Evolutionary conservation across 1,140 invertebrate genomes (phyloP), one percentile per base, ranked within the genome.

Genomic region (Drosophila cardini): DNA sequence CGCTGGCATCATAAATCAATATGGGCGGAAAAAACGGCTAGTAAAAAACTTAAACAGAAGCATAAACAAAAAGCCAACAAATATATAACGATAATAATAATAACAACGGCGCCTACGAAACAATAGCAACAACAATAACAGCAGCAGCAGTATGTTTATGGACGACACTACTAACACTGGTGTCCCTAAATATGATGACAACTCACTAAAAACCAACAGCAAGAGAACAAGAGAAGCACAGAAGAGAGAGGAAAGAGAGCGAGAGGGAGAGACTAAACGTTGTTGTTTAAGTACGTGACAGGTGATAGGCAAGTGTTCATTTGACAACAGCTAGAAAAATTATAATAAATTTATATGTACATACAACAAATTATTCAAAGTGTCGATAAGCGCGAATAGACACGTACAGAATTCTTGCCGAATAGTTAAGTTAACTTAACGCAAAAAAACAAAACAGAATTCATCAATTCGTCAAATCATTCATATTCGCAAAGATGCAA

Each of bases 331-430:
- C 38, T 21, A 42, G 45, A 11, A n/a, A 67, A 67, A 52, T 56
- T 45, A 72, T 72, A 56, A 72, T 72, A 42, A 36, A 52, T 45
- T 43, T 42, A 40, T 67, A 53, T 73, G 63, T 67, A 60, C 30
- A 53, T 55, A 40, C 67, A 61, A 60, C 48, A 73, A 68, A 68
- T 73, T 68, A 73, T 73, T 68, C 40, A 73, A 68, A 65, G 42
- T 40, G 52, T 34, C 61, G 69, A 72, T 65, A 72, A 57, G 61
- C 13, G 11, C 43, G 32, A 21, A 32, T 50, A 48, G 55, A 38
- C 71, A 73, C 71, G 71, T 73, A 68, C 56, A 36, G 21, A 52
- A 45, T 60, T 72, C 26, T 36, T 50, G 15, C 18, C 13, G 34
- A 64, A 64, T 65, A 64, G n/a, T 13, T 34, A 52, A 42, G 16